Base-by-base conservation (phyloP, 2,797 vertebrate species). In the Graptemys geographica region DNA sequence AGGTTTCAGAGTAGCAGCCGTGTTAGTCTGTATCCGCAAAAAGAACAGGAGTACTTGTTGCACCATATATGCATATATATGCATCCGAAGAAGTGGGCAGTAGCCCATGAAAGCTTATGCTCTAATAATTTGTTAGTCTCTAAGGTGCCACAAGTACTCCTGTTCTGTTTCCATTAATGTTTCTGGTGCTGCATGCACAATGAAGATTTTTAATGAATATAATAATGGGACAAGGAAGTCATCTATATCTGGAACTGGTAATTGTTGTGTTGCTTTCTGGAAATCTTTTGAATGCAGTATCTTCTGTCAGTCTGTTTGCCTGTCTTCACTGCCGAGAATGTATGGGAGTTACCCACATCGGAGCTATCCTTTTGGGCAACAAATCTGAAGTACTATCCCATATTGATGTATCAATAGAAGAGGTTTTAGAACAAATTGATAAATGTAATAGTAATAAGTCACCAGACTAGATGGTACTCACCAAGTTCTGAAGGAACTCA, bases 111-210 rank as follows among this genome's bases (percentile, higher is more conserved):
- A 41, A 41, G 41, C 41, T 41, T 41, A 41, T 41, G 41, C 41
- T 41, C 41, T 41, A 41, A 41, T 41, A 41, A 41, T 41, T 41
- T 41, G 41, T 41, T 41, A 41, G 41, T 41, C 41, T 41, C 41
- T 41, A 41, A 41, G 41, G 41, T 41, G 41, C 41, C 41, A 41
- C 41, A 41, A 41, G 41, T 41, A 41, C 41, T 41, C 41, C 41
- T 41, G 41, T 41, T 41, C 1, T 19, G 5, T 53, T 90, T 94
- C 57, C 21, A 18, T 33, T 83, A 85, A 8, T 0, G 1, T 55
- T 92, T 93, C 37, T 27, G 2, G 41, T 89, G 25, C 5, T 89
- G 25, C 5, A 5, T 8, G n/a, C 0, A 82, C 1, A 0, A 0
- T 90, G 65, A n/a, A 79, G 19, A 0, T 56, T 84, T 10, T 87